phyloP scores from a whole-genome alignment of 2,888 invertebrate genomes.

The Ditula angustiorana region DNA sequence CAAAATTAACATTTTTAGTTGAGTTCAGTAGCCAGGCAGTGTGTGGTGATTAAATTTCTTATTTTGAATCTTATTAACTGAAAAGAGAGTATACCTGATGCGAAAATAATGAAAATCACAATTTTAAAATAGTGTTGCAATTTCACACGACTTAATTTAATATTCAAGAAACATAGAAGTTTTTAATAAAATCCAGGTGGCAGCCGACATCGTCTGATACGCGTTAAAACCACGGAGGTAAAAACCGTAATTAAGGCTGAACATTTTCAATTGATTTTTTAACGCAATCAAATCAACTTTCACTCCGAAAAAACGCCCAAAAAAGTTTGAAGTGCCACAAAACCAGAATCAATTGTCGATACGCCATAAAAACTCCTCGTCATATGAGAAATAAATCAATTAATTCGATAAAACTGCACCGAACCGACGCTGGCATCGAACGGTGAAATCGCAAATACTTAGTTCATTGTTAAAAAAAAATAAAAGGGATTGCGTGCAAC shows the following conservation, averaged over 20 bases:
- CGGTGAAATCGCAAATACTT: constrained; percentile 41
- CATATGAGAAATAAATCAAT: constrained; percentile 39
- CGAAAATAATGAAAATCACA: too few species aligned
- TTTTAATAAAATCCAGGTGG: too few species aligned
- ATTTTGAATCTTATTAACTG: too few species aligned
- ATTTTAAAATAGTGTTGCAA: too few species aligned
- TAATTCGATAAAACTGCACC: constrained; percentile 36
- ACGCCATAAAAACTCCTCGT: constrained; percentile 35
- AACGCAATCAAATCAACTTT: constrained; percentile 26
- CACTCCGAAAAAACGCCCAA: constrained; percentile 25
- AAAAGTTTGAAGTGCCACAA: constrained; percentile 24
- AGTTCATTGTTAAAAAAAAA: constrained; percentile 38
- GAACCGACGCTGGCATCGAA: constrained; percentile 35
- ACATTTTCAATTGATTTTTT: neutral
- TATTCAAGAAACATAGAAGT: too few species aligned
- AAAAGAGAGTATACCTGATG: too few species aligned
- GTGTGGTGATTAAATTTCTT: too few species aligned
- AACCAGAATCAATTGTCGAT: constrained; percentile 34
- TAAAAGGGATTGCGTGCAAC: constrained; percentile 25
- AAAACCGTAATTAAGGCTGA: neutral
- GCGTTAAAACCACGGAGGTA: too few species aligned
- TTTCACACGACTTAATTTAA: too few species aligned
- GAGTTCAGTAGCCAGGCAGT: too few species aligned
- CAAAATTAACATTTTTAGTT: too few species aligned
- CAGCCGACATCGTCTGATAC: too few species aligned